These are phyloP conservation scores for Eucidaris tribuloides DNA, from an alignment of 35 echinoderm and acorn worm species.

Conservation along the genomic window DNA sequence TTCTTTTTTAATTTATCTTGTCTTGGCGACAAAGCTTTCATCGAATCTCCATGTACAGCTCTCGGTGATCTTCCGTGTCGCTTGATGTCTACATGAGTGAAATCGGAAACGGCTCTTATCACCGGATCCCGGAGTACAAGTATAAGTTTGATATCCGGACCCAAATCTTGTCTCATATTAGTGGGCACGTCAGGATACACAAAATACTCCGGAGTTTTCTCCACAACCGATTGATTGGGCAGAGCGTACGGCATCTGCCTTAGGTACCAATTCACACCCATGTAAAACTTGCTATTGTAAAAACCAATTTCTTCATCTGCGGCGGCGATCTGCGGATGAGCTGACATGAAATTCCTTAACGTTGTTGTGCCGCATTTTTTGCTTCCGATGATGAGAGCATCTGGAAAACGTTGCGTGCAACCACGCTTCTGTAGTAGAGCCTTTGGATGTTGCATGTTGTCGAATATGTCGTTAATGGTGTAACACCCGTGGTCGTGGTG, in stretches of 20 bases:
- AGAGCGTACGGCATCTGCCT: constrained; percentile 47
- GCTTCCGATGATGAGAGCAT: constrained; percentile 78
- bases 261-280: constrained; percentile 1
- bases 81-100: constrained; percentile 44
- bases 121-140: constrained; percentile 78
- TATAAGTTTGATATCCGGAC: constrained; percentile 65
- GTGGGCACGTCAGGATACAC: constrained; percentile 12
- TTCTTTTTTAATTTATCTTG: not conserved
- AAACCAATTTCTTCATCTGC: constrained; percentile 31
- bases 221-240: constrained; percentile 52
- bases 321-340: constrained; percentile 72
- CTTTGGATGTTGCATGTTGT: not conserved
- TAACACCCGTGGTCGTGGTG: constrained; percentile 21
- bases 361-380: constrained; percentile 87
- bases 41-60: not conserved
- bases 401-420: constrained; percentile 60
- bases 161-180: constrained; percentile 34
- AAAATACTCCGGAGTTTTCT: constrained; percentile 63
- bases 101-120: constrained; percentile 75
- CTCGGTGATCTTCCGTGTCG: not conserved
- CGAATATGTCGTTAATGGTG: not conserved
- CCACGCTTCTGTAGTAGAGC: not conserved
- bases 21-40: constrained; percentile 23
- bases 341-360: constrained; percentile 64
- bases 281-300: not conserved